Percentiles rank a stretch among this genome's conserved stretches.
Conservation (phyloP, 2,113 vertebrate genomes). For the Gulo gulo region DNA sequence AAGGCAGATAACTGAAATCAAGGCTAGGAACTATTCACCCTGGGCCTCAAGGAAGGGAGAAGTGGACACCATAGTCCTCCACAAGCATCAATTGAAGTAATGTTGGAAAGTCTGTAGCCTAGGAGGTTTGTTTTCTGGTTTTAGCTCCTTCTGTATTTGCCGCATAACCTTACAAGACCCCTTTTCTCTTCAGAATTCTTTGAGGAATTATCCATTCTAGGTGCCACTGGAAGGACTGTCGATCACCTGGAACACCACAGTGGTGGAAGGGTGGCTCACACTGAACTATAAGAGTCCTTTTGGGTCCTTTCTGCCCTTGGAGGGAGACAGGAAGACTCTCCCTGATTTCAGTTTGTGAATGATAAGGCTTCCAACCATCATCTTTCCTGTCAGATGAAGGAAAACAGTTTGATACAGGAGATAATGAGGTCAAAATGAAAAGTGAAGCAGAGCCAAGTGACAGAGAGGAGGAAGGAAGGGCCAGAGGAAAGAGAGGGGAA, state of each 20-base stretch:
- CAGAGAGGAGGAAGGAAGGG: not conserved
- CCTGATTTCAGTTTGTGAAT: not conserved
- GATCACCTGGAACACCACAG: not conserved
- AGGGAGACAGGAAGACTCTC: not conserved
- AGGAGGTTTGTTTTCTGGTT: not conserved
- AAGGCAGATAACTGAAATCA: not conserved
- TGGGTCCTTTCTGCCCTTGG: not conserved
- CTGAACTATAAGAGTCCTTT: not conserved
- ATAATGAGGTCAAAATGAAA: not conserved
- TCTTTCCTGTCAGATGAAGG: not conserved
- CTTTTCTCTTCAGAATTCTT: not conserved
- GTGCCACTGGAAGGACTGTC: not conserved
- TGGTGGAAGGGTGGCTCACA: not conserved
- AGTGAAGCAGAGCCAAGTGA: not conserved
- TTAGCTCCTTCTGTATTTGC: not conserved
- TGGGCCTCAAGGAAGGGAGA: not conserved
- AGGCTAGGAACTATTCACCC: not conserved
- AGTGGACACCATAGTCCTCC: not conserved
- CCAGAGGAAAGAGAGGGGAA: not conserved
- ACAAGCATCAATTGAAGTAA: not conserved
- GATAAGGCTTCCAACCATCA: not conserved
- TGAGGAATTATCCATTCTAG: not conserved
- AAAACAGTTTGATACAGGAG: not conserved
- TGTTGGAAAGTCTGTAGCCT: not conserved
- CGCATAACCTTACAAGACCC: not conserved